Base-by-base conservation (phyloP, 2,888 invertebrate genomes). In the Drosophila subsilvestris region DNA sequence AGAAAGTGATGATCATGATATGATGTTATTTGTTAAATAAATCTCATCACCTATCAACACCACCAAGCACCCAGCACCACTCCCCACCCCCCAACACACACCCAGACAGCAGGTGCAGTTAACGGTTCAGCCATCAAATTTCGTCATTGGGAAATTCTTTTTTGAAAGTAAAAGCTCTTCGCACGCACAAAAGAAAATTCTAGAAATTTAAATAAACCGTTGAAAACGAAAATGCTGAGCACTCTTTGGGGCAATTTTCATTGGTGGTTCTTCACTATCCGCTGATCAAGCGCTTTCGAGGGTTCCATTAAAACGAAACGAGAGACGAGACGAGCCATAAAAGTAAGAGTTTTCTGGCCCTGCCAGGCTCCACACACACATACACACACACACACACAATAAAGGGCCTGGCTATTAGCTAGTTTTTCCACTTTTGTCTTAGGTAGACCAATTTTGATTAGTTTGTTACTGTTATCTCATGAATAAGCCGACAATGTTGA, bases 1-100 rank as follows among this genome's bases (percentile, higher is more conserved):
- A 88, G 83, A 84, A 84, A 84, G 83, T 84, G 83, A 79, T 83
- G 74, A 79, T 72, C 86, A 70, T 70, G 76, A 72, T 81, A 65
- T 68, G 66, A 66, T 74, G 75, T 69, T 79, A 75, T 79, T 79
- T 68, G 79, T 86, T 82, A 73, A 78, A 74, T 78, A 74, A 61
- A 88, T 75, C 78, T 72, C 74, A 82, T 70, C 70, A 56, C 56
- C 48, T 51, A 67, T 58, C 67, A 49, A 50, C 59, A 56, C 53
- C 58, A 48, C 8, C 50, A 51, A 42, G 48, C 58, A 44, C 12
- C 47, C 58, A 44, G 10, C 47, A 56, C 50, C 50, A 45, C 25
- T 25, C 25, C 25, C 48, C 27, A 18, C 22, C 9, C n/a, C 17
- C 42, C n/a, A n/a, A n/a, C n/a, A n/a, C n/a, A n/a, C n/a, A n/a